Conservation (phyloP, 2,888 invertebrate genomes). For the Stenodema calcarata region DNA sequence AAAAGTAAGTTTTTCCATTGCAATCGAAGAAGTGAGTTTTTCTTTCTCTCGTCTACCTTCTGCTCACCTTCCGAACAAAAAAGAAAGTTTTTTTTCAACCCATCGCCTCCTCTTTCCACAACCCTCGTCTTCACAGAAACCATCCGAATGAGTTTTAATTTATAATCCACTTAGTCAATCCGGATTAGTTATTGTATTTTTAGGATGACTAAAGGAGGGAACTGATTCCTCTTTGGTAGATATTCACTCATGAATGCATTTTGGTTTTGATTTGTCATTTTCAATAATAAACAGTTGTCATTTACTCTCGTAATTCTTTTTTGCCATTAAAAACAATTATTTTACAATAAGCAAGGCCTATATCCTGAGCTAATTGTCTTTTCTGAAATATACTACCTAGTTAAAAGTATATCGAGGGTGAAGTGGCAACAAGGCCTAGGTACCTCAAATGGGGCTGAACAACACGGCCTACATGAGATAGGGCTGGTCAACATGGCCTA, state of each 20-base stretch:
- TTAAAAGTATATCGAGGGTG: no score
- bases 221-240: neutral
- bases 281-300: no score
- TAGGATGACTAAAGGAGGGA: neutral
- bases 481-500: no score
- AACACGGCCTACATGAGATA: no score
- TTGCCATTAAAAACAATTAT: no score
- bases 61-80: neutral
- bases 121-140: neutral
- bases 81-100: neutral
- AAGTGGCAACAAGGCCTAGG: no score
- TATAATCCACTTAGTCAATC: conserved; percentile 34
- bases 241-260: neutral
- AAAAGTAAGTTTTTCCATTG: conserved; percentile 56
- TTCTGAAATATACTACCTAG: no score
- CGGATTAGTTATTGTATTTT: conserved; percentile 13
- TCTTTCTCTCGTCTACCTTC: neutral
- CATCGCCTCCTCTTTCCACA: neutral
- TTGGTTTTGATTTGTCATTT: no score
- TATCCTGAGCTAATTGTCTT: no score
- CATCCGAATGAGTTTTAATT: conserved; percentile 33
- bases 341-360: no score
- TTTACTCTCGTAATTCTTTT: no score
- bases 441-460: no score
- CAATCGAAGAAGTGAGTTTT: conserved; percentile 34